Evolutionary conservation across 2,113 vertebrate species (phyloP), one percentile per base, ranked within the genome.

Genomic region (Sceloporus undulatus): DNA sequence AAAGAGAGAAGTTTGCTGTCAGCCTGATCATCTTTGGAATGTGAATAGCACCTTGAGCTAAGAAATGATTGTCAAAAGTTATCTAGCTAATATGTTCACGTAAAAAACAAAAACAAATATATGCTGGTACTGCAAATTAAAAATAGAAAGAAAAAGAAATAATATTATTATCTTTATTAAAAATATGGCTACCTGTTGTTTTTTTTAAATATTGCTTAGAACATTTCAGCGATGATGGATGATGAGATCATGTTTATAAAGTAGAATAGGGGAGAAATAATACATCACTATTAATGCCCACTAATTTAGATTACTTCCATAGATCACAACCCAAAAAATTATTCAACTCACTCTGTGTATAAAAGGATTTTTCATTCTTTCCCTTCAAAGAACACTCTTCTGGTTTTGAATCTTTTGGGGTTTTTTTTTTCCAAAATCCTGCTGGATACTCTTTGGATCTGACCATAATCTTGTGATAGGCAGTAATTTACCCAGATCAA

Each of bases 11-110:
- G 77, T 70, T 94, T 94, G 90, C 85, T 87, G 92, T 92, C 88
- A 93, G 91, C 68, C 76, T 90, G 92, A 91, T 87, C 90, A 86
- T 88, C 93, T 96, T 95, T 95, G 91, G 92, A 95, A 96, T 92
- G 93, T 90, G 93, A 95, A 92, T 95, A 97, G 96, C 96, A 97
- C 96, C 96, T 96, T 95, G 91, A 91, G 84, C 94, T 92, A 95
- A 92, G 89, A 94, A 92, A 88, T 92, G 92, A 95, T 95, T 96
- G 93, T 96, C 84, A 62, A 93, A 92, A 90, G 84, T 85, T 84
- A 38, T 54, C 40, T 85, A 93, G 92, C 79, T 82, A 93, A 89
- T 84, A 95, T 90, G 86, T 90, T 92, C 95, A 95, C 95, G 92
- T 90, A 94, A 83, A 93, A 91, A 91, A 76, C 23, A 65, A 82